Evolutionary conservation across 2,888 invertebrate genomes (phyloP).

Genomic region (Dinocampus coccinellae): DNA sequence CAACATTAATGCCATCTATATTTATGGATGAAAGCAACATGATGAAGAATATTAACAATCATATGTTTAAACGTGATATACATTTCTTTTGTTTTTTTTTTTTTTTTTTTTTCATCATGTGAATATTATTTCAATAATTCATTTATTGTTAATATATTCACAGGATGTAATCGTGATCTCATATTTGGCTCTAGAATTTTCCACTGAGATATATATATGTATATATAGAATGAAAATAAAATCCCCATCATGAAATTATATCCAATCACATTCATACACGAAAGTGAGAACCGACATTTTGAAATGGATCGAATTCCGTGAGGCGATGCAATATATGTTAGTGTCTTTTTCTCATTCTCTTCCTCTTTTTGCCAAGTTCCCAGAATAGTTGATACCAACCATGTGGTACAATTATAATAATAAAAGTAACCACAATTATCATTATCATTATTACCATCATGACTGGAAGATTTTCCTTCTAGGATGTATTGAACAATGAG

Average conservation of each 20-base stretch:
- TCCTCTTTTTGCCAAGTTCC: constrained; percentile 23
- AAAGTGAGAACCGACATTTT: constrained; percentile 29
- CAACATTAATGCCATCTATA: neutral
- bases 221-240: neutral
- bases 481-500: neutral
- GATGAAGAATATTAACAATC: neutral
- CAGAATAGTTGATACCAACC: constrained; percentile 37
- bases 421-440: constrained; percentile 38
- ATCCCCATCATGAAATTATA: constrained; percentile 25
- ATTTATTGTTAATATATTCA: neutral
- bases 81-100: too few species aligned
- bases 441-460: constrained; percentile 1
- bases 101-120: too few species aligned
- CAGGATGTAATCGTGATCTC: neutral
- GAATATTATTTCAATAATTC: neutral
- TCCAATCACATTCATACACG: constrained; percentile 38
- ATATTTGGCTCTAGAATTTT: neutral
- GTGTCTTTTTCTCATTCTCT: constrained; percentile 14
- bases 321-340: constrained; percentile 9
- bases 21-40: neutral
- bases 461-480: neutral
- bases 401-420: constrained; percentile 36
- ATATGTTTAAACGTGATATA: neutral
- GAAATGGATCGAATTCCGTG: constrained; percentile 39
- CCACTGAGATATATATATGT: neutral